These are phyloP conservation scores for Palythoa caribaeorum DNA, from an alignment of 92 coral and sea anemone species.

Conservation along the genomic window DNA sequence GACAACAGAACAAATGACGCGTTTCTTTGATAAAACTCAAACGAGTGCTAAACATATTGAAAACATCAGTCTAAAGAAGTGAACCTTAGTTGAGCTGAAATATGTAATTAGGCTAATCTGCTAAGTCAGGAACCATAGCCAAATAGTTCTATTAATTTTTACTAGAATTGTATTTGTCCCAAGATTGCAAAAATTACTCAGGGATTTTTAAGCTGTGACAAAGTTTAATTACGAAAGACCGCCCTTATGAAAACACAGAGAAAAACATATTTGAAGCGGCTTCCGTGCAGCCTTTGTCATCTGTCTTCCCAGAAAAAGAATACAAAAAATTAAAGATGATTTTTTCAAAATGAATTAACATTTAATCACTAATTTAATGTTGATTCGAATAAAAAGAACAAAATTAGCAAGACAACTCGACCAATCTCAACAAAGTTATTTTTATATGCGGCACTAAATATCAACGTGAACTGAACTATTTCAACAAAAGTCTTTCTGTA, in stretches of 20 bases:
- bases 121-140: neutral
- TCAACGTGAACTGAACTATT: neutral
- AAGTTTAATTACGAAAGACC: conserved; percentile 44
- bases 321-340: conserved; percentile 17
- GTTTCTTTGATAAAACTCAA: conserved; percentile 22
- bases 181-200: neutral
- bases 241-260: conserved; percentile 42
- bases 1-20: conserved; percentile 36
- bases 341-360: conserved; percentile 37
- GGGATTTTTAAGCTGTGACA: conserved; percentile 25
- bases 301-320: conserved; percentile 10
- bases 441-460: neutral
- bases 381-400: neutral
- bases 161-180: conserved; percentile 23
- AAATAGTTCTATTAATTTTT: conserved; percentile 4
- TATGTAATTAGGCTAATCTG: conserved; percentile 44
- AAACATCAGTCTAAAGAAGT: conserved; percentile 19
- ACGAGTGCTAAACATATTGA: conserved; percentile 35
- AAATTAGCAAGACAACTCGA: conserved; percentile 6
- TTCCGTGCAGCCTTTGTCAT: conserved; percentile 47
- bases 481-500: neutral
- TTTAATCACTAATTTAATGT: no score
- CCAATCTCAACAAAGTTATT: neutral
- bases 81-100: conserved; percentile 39
- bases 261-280: conserved; percentile 21